These are phyloP conservation scores for Hydrochoerus hydrochaeris DNA, from an alignment of 2,113 vertebrate species.

Conservation along the genomic window DNA sequence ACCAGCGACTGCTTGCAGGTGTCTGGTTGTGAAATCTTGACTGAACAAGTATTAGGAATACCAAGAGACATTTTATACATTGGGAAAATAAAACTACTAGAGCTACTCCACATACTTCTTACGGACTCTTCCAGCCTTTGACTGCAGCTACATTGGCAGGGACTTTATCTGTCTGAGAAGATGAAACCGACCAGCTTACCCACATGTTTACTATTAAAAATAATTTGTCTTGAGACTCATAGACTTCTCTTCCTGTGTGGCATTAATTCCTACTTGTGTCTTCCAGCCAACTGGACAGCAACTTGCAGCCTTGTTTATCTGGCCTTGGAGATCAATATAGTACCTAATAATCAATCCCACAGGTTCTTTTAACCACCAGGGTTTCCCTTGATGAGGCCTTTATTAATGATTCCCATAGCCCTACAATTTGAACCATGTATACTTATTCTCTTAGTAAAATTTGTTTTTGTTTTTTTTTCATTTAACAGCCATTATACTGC, in stretches of 20 bases:
- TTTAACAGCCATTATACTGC: background rate
- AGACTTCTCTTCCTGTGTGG: background rate
- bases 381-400: background rate
- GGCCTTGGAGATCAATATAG: background rate
- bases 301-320: background rate
- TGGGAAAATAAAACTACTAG: background rate
- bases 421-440: too few species aligned
- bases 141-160: background rate
- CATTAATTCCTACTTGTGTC: background rate
- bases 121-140: background rate
- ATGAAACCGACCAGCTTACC: background rate
- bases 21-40: background rate
- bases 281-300: background rate
- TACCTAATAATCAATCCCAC: background rate
- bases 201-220: background rate
- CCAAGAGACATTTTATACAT: background rate
- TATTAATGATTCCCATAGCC: too few species aligned
- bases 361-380: background rate
- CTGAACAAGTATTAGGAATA: background rate
- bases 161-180: background rate
- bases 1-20: background rate
- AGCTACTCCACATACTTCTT: background rate
- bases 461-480: background rate
- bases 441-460: too few species aligned
- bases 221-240: background rate